A percentile compares a stretch with the other conserved stretches of the same genome.
These are phyloP conservation scores for Clarias magur DNA, from an alignment of 2,113 vertebrate species.

Conservation along the genomic window DNA sequence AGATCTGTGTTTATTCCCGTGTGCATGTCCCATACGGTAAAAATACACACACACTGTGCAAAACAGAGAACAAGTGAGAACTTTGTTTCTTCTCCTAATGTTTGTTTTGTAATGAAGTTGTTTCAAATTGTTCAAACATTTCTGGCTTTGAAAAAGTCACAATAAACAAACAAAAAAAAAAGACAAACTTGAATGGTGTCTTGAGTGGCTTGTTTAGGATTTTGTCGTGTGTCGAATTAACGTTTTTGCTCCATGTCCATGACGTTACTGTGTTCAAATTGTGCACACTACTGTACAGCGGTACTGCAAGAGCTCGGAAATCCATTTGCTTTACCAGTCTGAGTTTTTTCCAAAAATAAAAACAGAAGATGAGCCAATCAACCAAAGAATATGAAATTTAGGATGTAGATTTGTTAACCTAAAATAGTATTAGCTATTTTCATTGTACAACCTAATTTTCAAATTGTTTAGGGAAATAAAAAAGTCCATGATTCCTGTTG, in stretches of 20 bases:
- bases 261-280: not conserved
- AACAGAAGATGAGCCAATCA: not conserved
- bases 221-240: not conserved
- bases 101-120: slow-evolving; percentile 57
- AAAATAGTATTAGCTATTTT: too few species aligned
- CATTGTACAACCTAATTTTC: too few species aligned
- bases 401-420: too few species aligned
- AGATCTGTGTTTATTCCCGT: slow-evolving; percentile 58
- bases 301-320: too few species aligned
- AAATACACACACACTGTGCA: slow-evolving; percentile 45
- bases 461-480: too few species aligned
- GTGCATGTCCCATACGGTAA: slow-evolving; percentile 65
- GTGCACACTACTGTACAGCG: too few species aligned
- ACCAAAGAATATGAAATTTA: not conserved
- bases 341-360: not conserved
- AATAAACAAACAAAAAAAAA: slow-evolving; percentile 41
- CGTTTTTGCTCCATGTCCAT: too few species aligned
- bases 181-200: not conserved
- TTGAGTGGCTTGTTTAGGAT: not conserved
- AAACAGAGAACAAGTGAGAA: slow-evolving; percentile 44
- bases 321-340: too few species aligned
- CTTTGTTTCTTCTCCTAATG: slow-evolving; percentile 41
- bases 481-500: too few species aligned
- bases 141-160: slow-evolving; percentile 59
- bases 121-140: slow-evolving; percentile 64